phyloP scores from a whole-genome alignment of 2,113 vertebrate genomes.

The Gallinago undulata region DNA sequence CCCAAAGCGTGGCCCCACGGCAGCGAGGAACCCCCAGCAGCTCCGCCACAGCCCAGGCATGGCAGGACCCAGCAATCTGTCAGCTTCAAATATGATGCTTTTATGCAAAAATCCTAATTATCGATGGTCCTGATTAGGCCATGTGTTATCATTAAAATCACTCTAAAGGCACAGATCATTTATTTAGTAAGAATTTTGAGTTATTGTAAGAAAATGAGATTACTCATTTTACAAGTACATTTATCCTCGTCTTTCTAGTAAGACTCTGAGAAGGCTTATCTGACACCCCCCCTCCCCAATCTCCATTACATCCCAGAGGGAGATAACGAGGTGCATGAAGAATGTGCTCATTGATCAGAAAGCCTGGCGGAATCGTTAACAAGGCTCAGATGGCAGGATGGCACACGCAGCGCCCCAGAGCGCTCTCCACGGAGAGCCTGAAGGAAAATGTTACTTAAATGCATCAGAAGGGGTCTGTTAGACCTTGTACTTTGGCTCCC shows the following conservation, averaged over 20 bases:
- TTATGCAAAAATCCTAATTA: not conserved
- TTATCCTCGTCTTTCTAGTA: not conserved
- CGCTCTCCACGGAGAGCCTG: not conserved
- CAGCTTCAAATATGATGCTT: not conserved
- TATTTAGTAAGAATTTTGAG: not conserved
- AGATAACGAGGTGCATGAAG: not conserved
- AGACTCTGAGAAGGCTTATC: not conserved
- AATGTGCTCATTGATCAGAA: not conserved
- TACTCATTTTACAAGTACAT: not conserved
- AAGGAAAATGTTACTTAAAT: not conserved
- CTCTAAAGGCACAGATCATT: not conserved
- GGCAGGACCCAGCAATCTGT: accelerated
- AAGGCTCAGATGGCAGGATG: not conserved
- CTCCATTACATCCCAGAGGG: not conserved
- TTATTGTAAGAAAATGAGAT: not conserved
- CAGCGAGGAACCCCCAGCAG: not conserved
- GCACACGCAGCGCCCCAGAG: not conserved
- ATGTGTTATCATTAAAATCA: not conserved
- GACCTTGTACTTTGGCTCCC: not conserved
- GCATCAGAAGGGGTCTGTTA: not conserved
- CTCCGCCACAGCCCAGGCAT: not conserved
- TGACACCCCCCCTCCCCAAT: not conserved
- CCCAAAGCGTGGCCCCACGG: not conserved
- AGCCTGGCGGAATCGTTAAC: not conserved
- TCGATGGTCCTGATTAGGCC: not conserved